These are phyloP conservation scores for Cliona cf. orientalis DNA, from an alignment of 37 sponge, comb jelly and placozoan species.

Conservation along the genomic window DNA sequence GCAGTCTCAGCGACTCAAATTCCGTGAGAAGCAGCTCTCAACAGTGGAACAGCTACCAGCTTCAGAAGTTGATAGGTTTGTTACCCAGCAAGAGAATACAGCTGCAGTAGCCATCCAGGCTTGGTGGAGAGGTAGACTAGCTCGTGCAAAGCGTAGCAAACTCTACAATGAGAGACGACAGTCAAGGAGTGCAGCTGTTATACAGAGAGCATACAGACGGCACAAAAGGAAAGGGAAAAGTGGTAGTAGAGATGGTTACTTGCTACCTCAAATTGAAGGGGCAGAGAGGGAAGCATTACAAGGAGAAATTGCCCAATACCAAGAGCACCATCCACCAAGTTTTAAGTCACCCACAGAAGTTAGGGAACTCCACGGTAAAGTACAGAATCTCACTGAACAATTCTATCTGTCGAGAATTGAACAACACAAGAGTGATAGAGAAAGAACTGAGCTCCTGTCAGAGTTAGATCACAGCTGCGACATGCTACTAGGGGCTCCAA, in stretches of 20 bases:
- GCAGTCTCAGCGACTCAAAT: conserved; percentile 3
- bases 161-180: not conserved
- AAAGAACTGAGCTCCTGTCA: conserved; percentile 19
- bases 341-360: not conserved
- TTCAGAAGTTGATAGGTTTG: conserved; percentile 27
- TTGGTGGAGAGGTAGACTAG: conserved; percentile 38
- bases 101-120: conserved; percentile 63
- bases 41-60: conserved; percentile 65
- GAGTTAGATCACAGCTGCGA: conserved; percentile 35
- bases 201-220: conserved; percentile 46
- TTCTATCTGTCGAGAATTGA: conserved; percentile 38
- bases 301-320: conserved; percentile 15
- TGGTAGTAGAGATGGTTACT: not conserved
- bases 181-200: conserved; percentile 19
- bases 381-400: conserved; percentile 30
- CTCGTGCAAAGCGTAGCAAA: not conserved
- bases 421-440: conserved; percentile 11
- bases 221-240: conserved; percentile 10
- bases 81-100: conserved; percentile 10
- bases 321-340: conserved; percentile 4
- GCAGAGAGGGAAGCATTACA: conserved; percentile 9
- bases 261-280: not conserved
- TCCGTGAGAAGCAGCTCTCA: conserved; percentile 61
- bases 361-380: conserved; percentile 34
- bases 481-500: conserved; percentile 47